These are phyloP conservation scores for Gnathonemus echidnorhynchus DNA, from an alignment of 2,113 vertebrate genomes.

Conservation along the genomic window DNA sequence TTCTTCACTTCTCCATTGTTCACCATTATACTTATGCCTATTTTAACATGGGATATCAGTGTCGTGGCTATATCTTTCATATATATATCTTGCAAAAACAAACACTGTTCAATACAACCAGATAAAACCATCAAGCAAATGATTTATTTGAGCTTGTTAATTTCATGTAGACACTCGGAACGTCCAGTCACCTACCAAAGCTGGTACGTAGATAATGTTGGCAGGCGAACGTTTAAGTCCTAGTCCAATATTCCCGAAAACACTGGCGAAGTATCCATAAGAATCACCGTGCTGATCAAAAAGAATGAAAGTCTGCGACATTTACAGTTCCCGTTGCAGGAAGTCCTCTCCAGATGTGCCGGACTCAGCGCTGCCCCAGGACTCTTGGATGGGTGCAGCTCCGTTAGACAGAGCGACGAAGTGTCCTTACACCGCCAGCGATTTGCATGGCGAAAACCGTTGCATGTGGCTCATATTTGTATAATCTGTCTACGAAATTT, in stretches of 20 bases:
- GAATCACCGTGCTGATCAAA: neutral
- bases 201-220: neutral
- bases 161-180: neutral
- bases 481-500: neutral
- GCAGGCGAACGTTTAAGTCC: neutral
- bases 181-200: conserved; percentile 1
- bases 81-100: neutral
- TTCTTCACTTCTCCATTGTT: neutral
- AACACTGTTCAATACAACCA: neutral
- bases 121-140: neutral
- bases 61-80: neutral
- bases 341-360: conserved; percentile 42
- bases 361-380: conserved; percentile 16
- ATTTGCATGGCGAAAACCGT: neutral
- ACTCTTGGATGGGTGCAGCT: neutral
- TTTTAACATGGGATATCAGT: neutral
- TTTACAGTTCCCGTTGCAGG: neutral
- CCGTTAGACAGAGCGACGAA: neutral
- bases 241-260: conserved; percentile 15
- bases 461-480: neutral
- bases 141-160: neutral
- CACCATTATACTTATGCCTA: neutral
- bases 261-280: neutral
- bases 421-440: neutral
- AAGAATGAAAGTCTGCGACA: neutral